These are phyloP conservation scores for Nasonia vitripennis DNA, from an alignment of 1,140 invertebrate species.

Conservation along the genomic window DNA sequence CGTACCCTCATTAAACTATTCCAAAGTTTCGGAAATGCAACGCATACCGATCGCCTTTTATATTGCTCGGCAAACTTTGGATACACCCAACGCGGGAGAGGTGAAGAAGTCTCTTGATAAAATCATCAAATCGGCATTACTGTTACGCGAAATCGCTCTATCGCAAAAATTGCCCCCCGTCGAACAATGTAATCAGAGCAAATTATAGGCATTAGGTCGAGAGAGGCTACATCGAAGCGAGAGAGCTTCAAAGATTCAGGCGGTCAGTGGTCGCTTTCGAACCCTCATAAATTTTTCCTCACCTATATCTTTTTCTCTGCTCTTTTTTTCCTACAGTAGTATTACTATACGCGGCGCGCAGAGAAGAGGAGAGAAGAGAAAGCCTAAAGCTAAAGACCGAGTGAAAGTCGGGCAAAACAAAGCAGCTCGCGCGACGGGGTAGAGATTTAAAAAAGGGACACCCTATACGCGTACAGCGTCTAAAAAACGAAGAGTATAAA, in stretches of 20 bases:
- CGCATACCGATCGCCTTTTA: too few relatives aligned
- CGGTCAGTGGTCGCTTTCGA: slow-evolving; percentile 37
- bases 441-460: slow-evolving; percentile 19
- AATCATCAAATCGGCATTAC: slow-evolving; percentile 26
- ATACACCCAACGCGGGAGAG: background rate
- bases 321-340: slow-evolving; percentile 54
- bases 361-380: slow-evolving; percentile 33
- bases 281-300: slow-evolving; percentile 62
- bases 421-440: slow-evolving; percentile 55
- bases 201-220: slow-evolving; percentile 44
- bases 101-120: background rate
- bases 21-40: slow-evolving; percentile 38
- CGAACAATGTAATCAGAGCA: slow-evolving; percentile 35
- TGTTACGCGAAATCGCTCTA: slow-evolving; percentile 43
- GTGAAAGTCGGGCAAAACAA: slow-evolving; percentile 70
- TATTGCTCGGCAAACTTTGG: background rate
- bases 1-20: slow-evolving; percentile 68
- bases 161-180: slow-evolving; percentile 25
- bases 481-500: background rate
- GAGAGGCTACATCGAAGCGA: background rate
- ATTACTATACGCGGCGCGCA: background rate
- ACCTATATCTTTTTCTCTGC: slow-evolving; percentile 54
- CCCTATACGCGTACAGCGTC: background rate
- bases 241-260: background rate
- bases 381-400: slow-evolving; percentile 50